Base-by-base conservation (phyloP, 2,888 invertebrate genomes). In the Pyrocoelia pectoralis region DNA sequence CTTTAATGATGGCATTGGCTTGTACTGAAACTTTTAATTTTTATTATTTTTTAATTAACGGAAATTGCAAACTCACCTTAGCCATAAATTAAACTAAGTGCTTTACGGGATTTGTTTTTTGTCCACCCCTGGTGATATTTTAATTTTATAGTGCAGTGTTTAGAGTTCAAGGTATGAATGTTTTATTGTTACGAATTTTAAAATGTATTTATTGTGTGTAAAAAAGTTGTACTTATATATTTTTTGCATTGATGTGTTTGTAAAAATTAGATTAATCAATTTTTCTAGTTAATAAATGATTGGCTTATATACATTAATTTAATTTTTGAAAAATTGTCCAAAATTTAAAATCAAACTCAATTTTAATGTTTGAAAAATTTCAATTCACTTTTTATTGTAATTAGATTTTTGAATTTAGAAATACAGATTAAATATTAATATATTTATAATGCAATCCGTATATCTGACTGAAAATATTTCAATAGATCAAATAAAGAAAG, bases 401-500 rank as follows among this genome's bases (percentile, higher is more conserved):
- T 79, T 79, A 80, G 76, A 78, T 72, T 24, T 24, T 74, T 74
- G 72, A 77, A 79, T 77, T 76, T 78, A 73, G 73, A 72, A 74
- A 74, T 76, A 77, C 76, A 75, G 75, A 77, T 78, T 77, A 75
- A 79, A 80, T 78, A 80, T 79, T 80, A 79, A 80, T 80, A 80
- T 80, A 80, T 80, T 80, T 80, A 80, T 81, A 80, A 68, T 65
- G 76, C 78, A 79, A 79, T 78, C 79, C 78, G 61, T 56, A n/a
- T n/a, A 61, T 61, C 38, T 61, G 61, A 61, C 78, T 79, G 77
- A 79, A 75, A 71, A 72, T 74, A 76, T 77, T 61, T 61, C 51
- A 61, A 61, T 56, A 56, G 61, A 68, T 70, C 63, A 74, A 72
- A 73, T 72, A 72, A 75, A 72, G 71, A 60, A 74, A 76, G 73